phyloP scores from a whole-genome alignment of 1,140 invertebrate genomes.

The Drosophila gunungcola region DNA sequence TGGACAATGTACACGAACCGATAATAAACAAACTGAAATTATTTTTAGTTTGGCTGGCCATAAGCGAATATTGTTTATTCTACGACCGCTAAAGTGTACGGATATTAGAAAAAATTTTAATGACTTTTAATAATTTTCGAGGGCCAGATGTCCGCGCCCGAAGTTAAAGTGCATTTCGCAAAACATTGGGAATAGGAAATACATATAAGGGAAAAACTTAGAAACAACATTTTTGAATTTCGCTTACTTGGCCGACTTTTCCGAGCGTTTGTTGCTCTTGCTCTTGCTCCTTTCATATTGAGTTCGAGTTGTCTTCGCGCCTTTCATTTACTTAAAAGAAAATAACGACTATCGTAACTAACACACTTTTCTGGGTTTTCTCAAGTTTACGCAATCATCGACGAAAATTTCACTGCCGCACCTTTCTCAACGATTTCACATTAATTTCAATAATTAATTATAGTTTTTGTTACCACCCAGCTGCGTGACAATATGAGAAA shows the following conservation, averaged over 20 bases:
- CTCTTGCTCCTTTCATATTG: conserved; percentile 75
- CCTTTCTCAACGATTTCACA: conserved; percentile 8
- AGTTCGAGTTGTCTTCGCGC: conserved; percentile 64
- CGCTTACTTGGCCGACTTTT: conserved; percentile 77
- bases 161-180: conserved; percentile 22
- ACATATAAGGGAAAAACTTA: background rate
- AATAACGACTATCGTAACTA: background rate
- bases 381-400: conserved; percentile 37
- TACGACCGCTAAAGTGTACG: conserved; percentile 71
- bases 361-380: conserved; percentile 22
- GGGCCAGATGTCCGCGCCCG: conserved; percentile 50
- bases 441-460: conserved; percentile 45
- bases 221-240: background rate
- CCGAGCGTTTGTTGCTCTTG: conserved; percentile 75
- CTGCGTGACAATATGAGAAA: conserved; percentile 62
- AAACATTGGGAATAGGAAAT: background rate
- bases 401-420: conserved; percentile 15
- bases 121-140: conserved; percentile 68
- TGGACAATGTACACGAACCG: conserved; percentile 60
- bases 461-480: conserved; percentile 23
- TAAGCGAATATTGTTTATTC: conserved; percentile 66
- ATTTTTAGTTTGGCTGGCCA: conserved; percentile 55
- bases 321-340: conserved; percentile 67
- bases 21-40: conserved; percentile 68
- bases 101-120: conserved; percentile 63